Conservation (phyloP, 2,888 invertebrate genomes). For the Petrophora chlorosata region DNA sequence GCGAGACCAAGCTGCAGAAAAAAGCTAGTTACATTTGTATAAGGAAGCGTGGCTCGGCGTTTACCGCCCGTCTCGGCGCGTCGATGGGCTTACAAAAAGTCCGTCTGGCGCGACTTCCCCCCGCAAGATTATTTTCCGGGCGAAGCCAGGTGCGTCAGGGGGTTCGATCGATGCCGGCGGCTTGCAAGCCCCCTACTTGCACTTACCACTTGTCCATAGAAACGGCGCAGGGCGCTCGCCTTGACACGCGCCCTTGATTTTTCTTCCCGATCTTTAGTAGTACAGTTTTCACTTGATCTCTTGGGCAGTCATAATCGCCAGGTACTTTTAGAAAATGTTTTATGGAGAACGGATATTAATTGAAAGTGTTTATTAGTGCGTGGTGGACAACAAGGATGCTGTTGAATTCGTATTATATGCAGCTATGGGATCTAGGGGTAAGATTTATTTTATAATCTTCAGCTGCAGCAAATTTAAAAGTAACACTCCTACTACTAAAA, state of each 20-base stretch:
- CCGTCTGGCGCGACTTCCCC: constrained; percentile 23
- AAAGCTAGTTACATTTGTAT: constrained; percentile 1
- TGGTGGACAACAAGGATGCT: constrained; percentile 42
- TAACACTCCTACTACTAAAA: too few relatives aligned
- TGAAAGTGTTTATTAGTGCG: constrained; percentile 19
- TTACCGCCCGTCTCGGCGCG: constrained; percentile 8
- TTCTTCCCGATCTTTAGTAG: constrained; percentile 5
- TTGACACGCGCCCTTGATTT: constrained; percentile 46
- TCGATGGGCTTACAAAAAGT: constrained; percentile 18
- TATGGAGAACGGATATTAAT: constrained; percentile 20
- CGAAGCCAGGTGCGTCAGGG: constrained; percentile 48
- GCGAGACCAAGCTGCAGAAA: too few relatives aligned
- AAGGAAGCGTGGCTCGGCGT: constrained; percentile 1
- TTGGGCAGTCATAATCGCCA: constrained; percentile 42
- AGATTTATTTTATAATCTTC: constrained; percentile 40
- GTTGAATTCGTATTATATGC: constrained; percentile 53
- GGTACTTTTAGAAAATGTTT: constrained; percentile 39
- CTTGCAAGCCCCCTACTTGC: constrained; percentile 59
- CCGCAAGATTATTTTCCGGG: constrained; percentile 28
- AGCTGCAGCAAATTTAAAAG: too few relatives aligned
- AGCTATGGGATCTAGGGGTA: constrained; percentile 60
- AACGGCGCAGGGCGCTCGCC: constrained; percentile 61
- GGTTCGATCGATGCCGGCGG: constrained; percentile 66
- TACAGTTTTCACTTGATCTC: constrained; percentile 32
- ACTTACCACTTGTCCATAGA: constrained; percentile 74